Base-by-base conservation (phyloP, 2,888 invertebrate species). In the Mimas tiliae region DNA sequence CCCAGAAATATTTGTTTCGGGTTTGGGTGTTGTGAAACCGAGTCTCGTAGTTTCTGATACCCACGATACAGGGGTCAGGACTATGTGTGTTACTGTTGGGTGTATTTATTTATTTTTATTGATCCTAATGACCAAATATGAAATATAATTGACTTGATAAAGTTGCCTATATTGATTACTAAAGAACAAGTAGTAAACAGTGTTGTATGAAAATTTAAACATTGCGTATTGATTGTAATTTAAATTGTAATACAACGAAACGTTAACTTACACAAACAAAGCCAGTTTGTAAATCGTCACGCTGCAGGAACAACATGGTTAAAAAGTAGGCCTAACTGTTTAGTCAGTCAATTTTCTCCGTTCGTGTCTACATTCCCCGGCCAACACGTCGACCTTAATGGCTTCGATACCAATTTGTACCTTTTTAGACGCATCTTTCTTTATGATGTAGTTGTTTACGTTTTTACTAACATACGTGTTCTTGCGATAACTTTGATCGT, bases 271-370 rank as follows among this genome's bases (percentile, higher is more conserved):
- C 68, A 75, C 68, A 71, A 67, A 58, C 62, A 65, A 58, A 58
- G 45, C 34, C 53, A 75, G 70, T 76, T 78, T 76, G 74, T 73
- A 68, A 67, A 69, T 64, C 79, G 82, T 84, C 80, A 83, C 83
- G 84, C 74, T 72, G 69, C 77, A 63, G 21, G 80, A 78, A 75
- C 79, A 76, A 78, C 76, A 77, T 84, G 79, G 77, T 81, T 82
- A 77, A 85, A 86, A 90, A 89, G 86, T 89, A 79, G 89, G 86
- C 77, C 89, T 90, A 87, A 90, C 91, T 86, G 90, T 88, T 81
- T 74, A 75, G 75, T 76, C 72, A 75, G 73, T 81, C 72, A 77
- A 81, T 84, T 85, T 73, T 84, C 85, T 86, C 78, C 79, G 82
- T 80, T 79, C 78, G 79, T 79, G 79, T 74, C 79, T 77, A 77